Evolutionary conservation across 2,113 vertebrate species (phyloP).

Genomic region (Rattus rattus): DNA sequence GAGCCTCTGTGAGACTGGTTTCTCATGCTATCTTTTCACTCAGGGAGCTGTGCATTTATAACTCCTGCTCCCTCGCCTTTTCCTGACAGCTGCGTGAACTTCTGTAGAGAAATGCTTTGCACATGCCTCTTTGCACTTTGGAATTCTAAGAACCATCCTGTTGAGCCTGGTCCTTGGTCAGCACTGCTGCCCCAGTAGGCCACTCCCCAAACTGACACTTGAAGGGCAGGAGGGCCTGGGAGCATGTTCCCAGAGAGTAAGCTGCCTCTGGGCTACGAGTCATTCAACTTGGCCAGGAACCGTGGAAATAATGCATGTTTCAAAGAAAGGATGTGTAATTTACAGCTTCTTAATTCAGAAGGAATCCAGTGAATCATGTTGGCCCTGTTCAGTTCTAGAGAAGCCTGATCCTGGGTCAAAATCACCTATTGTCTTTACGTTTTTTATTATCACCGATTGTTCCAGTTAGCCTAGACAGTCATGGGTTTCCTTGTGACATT

Average conservation of each 20-base stretch:
- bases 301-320: slow-evolving; percentile 68
- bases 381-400: slow-evolving; percentile 52
- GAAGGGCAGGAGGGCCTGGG: not conserved
- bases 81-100: not conserved
- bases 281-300: slow-evolving; percentile 53
- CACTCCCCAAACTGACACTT: not conserved
- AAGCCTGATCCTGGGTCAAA: slow-evolving; percentile 64
- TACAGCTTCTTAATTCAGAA: slow-evolving; percentile 77
- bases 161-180: not conserved
- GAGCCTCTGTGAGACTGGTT: not conserved
- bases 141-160: not conserved
- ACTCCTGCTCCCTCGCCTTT: not conserved
- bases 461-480: not conserved
- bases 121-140: not conserved
- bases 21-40: not conserved
- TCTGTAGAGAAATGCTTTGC: not conserved
- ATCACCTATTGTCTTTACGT: not conserved
- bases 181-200: not conserved
- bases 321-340: slow-evolving; percentile 72
- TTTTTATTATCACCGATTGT: not conserved
- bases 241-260: slow-evolving; percentile 37
- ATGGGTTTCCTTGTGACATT: not conserved
- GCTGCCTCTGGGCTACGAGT: slow-evolving; percentile 39
- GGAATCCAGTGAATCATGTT: slow-evolving; percentile 78
- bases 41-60: not conserved